Base-by-base conservation (phyloP, 2,113 vertebrate genomes). In the human region DNA sequence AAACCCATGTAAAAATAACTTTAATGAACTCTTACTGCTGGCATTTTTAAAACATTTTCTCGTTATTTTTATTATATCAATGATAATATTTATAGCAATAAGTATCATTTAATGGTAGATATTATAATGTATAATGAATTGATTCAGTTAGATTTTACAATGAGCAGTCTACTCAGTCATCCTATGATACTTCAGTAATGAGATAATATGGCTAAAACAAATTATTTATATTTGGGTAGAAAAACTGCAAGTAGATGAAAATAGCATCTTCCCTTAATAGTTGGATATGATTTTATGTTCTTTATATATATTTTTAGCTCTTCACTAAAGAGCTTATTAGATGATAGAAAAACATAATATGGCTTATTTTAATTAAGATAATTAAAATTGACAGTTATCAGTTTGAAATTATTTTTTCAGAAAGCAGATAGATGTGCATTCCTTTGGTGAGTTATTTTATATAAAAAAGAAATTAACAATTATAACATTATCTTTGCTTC, bases 81-180 rank as follows among this genome's bases (percentile, higher is more conserved):
- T 88, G 87, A 38, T 84, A 96, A 97, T 92, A 95, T 61, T 97
- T 10, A 0, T 45, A 93, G 35, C n/a, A 95, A 61, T 87, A 81
- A 75, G 98, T 97, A 96, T 81, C 2, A 93, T 93, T 90, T 98
- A 93, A 80, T 93, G 93, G 96, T 85, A 97, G 87, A 97, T 66
- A 89, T 86, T 66, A 90, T 86, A 90, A 76, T 92, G 98, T 97
- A 90, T 97, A 79, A 94, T 98, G 90, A 0, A 0, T 0, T 92
- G 76, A 96, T 96, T 97, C 83, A 68, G 61, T 98, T 97, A 97
- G 96, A 94, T 93, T 72, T 87, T 32, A 78, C 73, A 98, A 97
- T 97, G 97, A 98, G 97, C 93, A 98, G 81, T 80, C 75, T 85
- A 96, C 68, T 96, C 90, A 95, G 95, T 94, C 97, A 94, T 97